These are phyloP conservation scores for Pantherophis guttatus DNA, from an alignment of 2,113 vertebrate species.

Conservation along the genomic window DNA sequence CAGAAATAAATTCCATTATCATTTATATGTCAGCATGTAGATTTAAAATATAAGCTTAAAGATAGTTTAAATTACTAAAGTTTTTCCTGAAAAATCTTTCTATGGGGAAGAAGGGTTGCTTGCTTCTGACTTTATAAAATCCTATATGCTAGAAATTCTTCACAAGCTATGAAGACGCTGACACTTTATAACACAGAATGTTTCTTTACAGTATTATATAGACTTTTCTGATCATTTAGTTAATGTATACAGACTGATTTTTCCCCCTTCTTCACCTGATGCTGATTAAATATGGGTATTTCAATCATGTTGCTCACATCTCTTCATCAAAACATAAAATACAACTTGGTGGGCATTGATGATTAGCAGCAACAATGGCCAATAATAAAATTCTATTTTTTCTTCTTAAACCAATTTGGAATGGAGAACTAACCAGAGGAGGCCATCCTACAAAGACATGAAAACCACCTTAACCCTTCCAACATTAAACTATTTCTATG, in stretches of 20 bases:
- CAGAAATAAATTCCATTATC: neutral
- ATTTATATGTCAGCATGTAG: slow-evolving; percentile 12
- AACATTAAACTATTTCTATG: neutral
- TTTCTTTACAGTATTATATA: neutral
- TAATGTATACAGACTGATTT: neutral
- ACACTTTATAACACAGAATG: neutral
- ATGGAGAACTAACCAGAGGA: neutral
- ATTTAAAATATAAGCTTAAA: neutral
- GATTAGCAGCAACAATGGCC: neutral
- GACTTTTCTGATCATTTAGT: neutral
- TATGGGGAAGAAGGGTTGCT: neutral
- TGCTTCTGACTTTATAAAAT: neutral
- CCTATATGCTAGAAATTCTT: neutral
- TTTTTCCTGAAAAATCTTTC: neutral
- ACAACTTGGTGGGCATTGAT: neutral
- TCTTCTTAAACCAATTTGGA: neutral
- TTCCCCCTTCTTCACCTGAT: neutral
- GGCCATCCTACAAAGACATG: neutral
- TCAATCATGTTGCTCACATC: neutral
- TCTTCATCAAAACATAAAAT: neutral
- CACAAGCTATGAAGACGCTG: neutral
- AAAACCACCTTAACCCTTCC: neutral
- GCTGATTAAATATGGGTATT: neutral
- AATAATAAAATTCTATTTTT: neutral
- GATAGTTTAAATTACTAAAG: neutral